Evolutionary conservation across 2,797 vertebrate species (phyloP), one percentile per base, ranked within the genome.

Genomic region (Sphaeramia orbicularis): DNA sequence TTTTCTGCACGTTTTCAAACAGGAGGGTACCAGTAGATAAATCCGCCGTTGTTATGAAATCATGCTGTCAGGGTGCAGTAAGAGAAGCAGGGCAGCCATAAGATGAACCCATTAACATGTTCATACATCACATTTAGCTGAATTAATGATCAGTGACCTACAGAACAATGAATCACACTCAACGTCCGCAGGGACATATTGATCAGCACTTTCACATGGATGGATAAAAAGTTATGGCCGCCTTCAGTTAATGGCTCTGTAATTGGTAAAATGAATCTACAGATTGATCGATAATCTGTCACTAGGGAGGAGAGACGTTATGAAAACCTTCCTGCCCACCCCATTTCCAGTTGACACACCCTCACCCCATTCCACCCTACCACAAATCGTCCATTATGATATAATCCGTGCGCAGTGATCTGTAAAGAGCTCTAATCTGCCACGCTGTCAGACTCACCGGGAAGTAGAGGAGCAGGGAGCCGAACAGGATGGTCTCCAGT

Each of bases 381-480:
- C 50, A 59, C 57, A 84, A 85, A 81, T 68, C 21, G 45, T 76
- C 75, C 83, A 90, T 93, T 90, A 90, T 85, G 50, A 76, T 69
- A 69, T 91, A 87, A 91, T 92, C 88, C 60, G 4, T 24, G 76
- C 16, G 83, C 79, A 15, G 74, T 88, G 86, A 89, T 87, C 89
- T 89, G 85, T 80, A 83, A 92, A 86, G 72, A 79, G 79, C 72
- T 89, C 73, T 85, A 89, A 89, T 91, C 83, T 74, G 70, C 50
- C 50, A 87, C 61, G 15, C 64, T 56, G 64, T 43, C 56, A 15
- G 59, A 94, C 97, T 98, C 90, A 99, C 98, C 0, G 98, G 97
- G 80, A 99, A 99, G 91, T 98, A 99, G 71, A 99, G 96, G 11
- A 99, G 95, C 78, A 99, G 92, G 19, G 97, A 97, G 14, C 98